Evolutionary conservation across 2,113 vertebrate genomes (phyloP).

Genomic region (Neofelis nebulosa): DNA sequence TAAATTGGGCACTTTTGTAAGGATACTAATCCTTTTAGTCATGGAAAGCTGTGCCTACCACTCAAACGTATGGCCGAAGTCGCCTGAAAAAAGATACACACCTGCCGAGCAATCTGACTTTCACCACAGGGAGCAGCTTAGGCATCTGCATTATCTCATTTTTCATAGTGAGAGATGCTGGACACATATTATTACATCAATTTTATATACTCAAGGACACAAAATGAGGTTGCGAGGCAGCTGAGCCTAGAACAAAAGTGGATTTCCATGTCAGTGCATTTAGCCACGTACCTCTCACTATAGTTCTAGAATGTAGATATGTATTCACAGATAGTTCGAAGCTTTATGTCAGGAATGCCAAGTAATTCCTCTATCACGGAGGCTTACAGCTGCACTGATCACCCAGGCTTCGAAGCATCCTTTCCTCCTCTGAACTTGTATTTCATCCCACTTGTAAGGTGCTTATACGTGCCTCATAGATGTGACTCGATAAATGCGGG

Average conservation of each 20-base stretch:
- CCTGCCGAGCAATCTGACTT: constrained; percentile 57
- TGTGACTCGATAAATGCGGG: neutral
- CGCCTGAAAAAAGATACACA: neutral
- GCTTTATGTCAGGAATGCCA: neutral
- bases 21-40: constrained; percentile 51
- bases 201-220: constrained; percentile 58
- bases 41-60: neutral
- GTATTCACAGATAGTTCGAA: neutral
- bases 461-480: neutral
- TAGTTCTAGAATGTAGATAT: neutral
- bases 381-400: neutral
- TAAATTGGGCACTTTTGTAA: constrained; percentile 37
- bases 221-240: constrained; percentile 53
- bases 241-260: constrained; percentile 44
- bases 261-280: constrained; percentile 14
- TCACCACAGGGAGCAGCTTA: constrained; percentile 47
- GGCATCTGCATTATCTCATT: constrained; percentile 50
- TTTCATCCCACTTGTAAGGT: neutral
- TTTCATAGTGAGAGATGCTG: constrained; percentile 51
- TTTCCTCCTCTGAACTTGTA: neutral
- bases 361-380: neutral
- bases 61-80: constrained; percentile 25
- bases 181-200: constrained; percentile 59
- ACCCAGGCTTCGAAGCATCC: neutral
- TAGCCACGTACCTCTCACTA: neutral